These are phyloP conservation scores for Sorex maritimensis DNA, from an alignment of 2,797 vertebrate genomes.

Conservation along the genomic window DNA sequence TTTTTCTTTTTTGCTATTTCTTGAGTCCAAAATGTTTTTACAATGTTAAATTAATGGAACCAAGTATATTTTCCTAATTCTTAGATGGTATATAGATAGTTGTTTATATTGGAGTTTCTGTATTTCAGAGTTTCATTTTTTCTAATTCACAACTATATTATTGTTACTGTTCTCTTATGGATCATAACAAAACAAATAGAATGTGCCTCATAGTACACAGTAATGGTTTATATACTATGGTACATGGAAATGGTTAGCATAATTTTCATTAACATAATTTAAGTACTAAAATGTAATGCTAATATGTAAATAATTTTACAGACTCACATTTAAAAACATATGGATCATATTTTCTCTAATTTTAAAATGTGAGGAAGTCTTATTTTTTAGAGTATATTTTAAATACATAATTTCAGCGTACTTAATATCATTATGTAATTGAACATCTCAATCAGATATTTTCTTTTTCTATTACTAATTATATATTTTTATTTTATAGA, in stretches of 20 bases:
- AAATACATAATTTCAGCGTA: constrained; percentile 32
- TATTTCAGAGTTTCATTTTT: constrained; percentile 32
- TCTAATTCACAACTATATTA: not conserved
- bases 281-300: not conserved
- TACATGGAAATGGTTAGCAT: not conserved
- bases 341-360: not conserved
- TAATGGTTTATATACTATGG: not conserved
- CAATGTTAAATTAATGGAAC: not conserved
- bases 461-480: constrained; percentile 31
- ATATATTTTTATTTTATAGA: constrained; percentile 89
- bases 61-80: constrained; percentile 2
- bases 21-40: not conserved
- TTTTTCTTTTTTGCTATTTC: not conserved
- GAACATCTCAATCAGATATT: constrained; percentile 27
- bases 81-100: not conserved
- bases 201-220: not conserved
- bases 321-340: not conserved
- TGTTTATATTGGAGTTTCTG: not conserved
- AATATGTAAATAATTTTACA: constrained; percentile 7
- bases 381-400: constrained; percentile 10
- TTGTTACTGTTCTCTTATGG: not conserved
- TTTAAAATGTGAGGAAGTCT: constrained; percentile 38
- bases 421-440: not conserved
- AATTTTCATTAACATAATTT: constrained; percentile 7
- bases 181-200: not conserved